Base-by-base conservation (phyloP, 2,113 vertebrate species). In the Lepisosteus osseus region DNA sequence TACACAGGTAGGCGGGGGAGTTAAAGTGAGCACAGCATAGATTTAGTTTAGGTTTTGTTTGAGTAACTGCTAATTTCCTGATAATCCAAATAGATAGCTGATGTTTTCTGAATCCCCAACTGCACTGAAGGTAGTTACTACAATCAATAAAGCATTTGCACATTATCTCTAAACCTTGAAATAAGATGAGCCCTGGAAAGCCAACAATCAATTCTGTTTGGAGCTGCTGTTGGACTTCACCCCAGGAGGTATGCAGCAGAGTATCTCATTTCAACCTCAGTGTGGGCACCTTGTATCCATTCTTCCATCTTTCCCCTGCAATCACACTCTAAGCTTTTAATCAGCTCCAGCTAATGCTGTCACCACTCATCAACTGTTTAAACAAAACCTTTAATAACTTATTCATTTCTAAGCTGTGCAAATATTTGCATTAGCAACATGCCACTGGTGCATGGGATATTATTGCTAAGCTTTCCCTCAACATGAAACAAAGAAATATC, bases 11-110 rank as follows among this genome's bases (percentile, higher is more conserved):
- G 57, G 13, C 14, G 57, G 13, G 14, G n/a, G n/a, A 15, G 9
- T 59, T 15, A n/a, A 3, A 6, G 57, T 59, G 9, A n/a, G 14
- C n/a, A n/a, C 4, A 4, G 11, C n/a, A 15, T n/a, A 59, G 57
- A 59, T 59, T 6, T 59, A 15, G 57, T 13, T 13, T 13, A 13
- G 56, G 2, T 13, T 13, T n/a, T 13, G 57, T 15, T 59, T 8
- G 13, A 59, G 57, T n/a, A 3, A 9, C 5, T 51, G 47, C 12
- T 59, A 59, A 59, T 14, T 59, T 14, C 11, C 11, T 4, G 12
- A 5, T 59, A 59, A 59, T 59, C 57, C n/a, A 59, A 59, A 59
- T 59, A 59, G 57, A 59, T 15, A 59, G 57, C 57, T 59, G 57
- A 15, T 15, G 13, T 6, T n/a, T 59, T 13, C n/a, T 13, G 57